Base-by-base conservation (phyloP, 2,797 vertebrate genomes). In the Miichthys miiuy region DNA sequence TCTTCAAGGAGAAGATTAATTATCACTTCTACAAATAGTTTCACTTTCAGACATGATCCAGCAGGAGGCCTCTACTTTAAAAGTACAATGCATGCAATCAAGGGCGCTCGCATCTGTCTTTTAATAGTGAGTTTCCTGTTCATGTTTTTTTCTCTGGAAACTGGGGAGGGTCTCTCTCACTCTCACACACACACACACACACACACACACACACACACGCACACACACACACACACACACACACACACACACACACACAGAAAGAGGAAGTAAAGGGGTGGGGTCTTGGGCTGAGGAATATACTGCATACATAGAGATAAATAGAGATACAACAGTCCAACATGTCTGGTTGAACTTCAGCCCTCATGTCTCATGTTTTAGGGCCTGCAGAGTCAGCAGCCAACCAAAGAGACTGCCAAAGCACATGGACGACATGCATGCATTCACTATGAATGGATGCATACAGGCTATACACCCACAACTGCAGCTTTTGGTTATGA, bases 281-380 rank as follows among this genome's bases (percentile, higher is more conserved):
- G 57, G 51, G 58, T 70, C 6, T 18, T 61, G 55, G 6, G 30
- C 57, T 34, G 20, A 34, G 23, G 60, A 46, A 50, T 50, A 27
- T 7, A 44, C 21, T 54, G 50, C 57, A 74, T 51, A 68, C 38
- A 41, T 34, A 2, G 7, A 78, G 73, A 75, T 75, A 81, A 81
- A 79, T 34, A 67, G 42, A 69, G 63, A 72, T 38, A 66, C 38
- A 65, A 54, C 27, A 75, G 70, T 70, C 44, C 57, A 78, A 54
- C 54, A 61, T 62, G 42, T 60, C 68, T 77, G 72, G 75, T 90
- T 83, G 81, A 88, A 86, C 85, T 77, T 88, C 75, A 81, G 72
- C 75, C 51, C 34, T 68, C 34, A 18, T 52, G 52, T 63, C 68
- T 86, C 41, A 13, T 80, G 77, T 75, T 78, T 14, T 67, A 76